Percentiles rank a stretch among this genome's conserved stretches.
phyloP scores from a whole-genome alignment of 2,797 vertebrate species.

The Oreochromis grahami region DNA sequence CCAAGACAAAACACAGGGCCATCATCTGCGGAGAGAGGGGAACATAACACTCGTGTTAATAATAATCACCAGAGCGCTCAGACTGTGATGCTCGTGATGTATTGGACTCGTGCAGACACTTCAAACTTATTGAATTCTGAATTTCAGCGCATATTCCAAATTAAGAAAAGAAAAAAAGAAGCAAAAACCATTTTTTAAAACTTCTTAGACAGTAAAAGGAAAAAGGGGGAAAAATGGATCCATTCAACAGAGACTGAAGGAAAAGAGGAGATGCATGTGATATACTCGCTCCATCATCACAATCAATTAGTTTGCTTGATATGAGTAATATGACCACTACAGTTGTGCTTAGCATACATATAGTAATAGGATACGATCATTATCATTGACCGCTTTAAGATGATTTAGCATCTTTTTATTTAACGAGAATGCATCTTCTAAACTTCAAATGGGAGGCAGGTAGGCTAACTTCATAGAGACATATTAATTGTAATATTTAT shows the following conservation, averaged over 20 bases:
- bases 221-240: neutral
- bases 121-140: neutral
- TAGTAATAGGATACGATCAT: neutral
- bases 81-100: neutral
- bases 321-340: neutral
- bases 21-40: constrained; percentile 81
- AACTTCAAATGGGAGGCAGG: neutral
- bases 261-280: neutral
- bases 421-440: neutral
- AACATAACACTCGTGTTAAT: neutral
- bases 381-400: neutral
- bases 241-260: fast-evolving
- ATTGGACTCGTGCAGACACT: neutral
- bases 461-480: neutral
- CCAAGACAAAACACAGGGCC: constrained; percentile 93
- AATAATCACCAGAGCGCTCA: neutral
- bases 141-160: neutral
- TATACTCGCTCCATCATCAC: neutral
- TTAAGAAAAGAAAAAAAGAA: neutral
- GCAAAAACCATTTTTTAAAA: fast-evolving
- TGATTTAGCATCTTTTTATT: neutral
- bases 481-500: neutral
- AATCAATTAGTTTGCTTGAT: neutral
- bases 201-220: fast-evolving
- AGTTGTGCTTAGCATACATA: neutral